Evolutionary conservation across 2,113 vertebrate species (phyloP), one percentile per base, ranked within the genome.

Genomic region (Pavo muticus): DNA sequence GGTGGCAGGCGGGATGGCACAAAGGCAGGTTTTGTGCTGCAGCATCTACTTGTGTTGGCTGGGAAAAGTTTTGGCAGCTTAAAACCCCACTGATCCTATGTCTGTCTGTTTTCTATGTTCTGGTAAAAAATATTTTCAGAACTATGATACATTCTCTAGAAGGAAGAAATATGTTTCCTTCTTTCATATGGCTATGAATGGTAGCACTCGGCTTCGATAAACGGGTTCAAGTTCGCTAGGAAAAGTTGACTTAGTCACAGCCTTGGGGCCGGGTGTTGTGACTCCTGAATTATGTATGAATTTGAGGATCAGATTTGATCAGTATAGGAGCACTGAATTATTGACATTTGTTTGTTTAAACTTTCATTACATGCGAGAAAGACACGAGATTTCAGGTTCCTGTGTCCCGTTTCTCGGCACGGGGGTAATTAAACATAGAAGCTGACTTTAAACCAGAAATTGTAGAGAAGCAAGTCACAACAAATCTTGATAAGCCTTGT

Each of bases 401-500:
- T 21, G 12, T 74, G 72, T 84, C 82, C 44, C 0, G 0, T 72
- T 93, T 82, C 78, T 77, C 61, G 59, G 74, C 67, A 5, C 39
- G 25, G 11, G 39, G 39, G 19, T 82, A 88, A 79, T 86, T 69
- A 86, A 73, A 35, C 11, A 1, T 32, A 56, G 89, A 88, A 90
- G 82, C 56, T 67, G 68, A 39, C 84, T 89, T 90, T 70, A 85
- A 83, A 91, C 19, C 35, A 82, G 57, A 90, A 95, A 86, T 73
- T 30, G n/a, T 69, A 37, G 40, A 39, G 74, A 71, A 94, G 29
- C 92, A 80, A 93, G 86, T 95, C 87, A n/a, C 45, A 94, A 74
- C 95, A 96, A 54, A 95, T 92, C 88, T 89, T 42, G 27, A n/a
- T 79, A 63, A 54, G 64, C 9, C 16, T 32, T 90, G 79, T n/a